A percentile compares a stretch with the other conserved stretches of the same genome.
phyloP scores from a whole-genome alignment of 2,888 invertebrate genomes.

The Tigriopus californicus region DNA sequence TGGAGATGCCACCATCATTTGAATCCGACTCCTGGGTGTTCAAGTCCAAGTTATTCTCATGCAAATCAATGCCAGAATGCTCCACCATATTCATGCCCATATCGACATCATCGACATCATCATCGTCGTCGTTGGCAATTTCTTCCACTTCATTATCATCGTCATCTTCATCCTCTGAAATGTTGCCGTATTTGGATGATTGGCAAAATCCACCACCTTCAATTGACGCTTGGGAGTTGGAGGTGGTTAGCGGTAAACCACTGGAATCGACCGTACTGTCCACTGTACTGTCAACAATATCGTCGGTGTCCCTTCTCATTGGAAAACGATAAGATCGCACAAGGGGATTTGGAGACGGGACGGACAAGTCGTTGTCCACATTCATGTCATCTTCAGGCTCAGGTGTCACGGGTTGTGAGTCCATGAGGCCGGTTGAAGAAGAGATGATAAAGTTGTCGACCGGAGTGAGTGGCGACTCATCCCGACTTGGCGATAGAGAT shows the following conservation, averaged over 20 bases:
- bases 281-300: slow-evolving; percentile 17
- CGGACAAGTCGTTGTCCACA: not conserved
- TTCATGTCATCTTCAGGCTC: not conserved
- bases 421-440: slow-evolving; percentile 18
- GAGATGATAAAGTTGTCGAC: slow-evolving; percentile 19
- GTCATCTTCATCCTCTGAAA: not conserved
- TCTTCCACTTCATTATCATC: not conserved
- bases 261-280: slow-evolving; percentile 21
- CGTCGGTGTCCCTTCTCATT: not conserved
- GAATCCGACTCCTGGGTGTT: too few species aligned
- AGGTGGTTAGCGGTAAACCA: not conserved
- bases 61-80: too few species aligned
- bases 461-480: slow-evolving; percentile 17
- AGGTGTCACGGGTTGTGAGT: not conserved
- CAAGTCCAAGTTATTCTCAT: too few species aligned
- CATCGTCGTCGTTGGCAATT: not conserved
- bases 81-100: too few species aligned
- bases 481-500: too few species aligned
- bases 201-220: not conserved
- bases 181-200: not conserved
- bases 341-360: not conserved
- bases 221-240: too few species aligned
- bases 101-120: too few species aligned
- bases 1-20: not conserved
- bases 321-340: not conserved